Conservation (phyloP, 2,888 invertebrate genomes). For the Geophilus truncorum region DNA sequence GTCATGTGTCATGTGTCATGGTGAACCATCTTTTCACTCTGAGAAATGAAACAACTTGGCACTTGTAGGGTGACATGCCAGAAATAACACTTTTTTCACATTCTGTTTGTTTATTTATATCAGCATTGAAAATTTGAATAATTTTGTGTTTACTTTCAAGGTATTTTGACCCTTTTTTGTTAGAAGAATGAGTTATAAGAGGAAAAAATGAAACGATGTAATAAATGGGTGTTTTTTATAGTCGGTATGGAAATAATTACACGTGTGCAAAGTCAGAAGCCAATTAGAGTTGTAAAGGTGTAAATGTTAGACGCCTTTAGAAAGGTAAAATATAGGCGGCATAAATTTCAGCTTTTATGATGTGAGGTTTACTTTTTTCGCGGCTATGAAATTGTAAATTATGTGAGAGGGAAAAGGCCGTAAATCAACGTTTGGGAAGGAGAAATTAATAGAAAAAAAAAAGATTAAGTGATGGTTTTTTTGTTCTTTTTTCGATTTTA, state of each 20-base stretch:
- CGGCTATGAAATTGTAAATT: background rate
- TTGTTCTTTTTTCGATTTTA: background rate
- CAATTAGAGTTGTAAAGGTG: conserved; percentile 20
- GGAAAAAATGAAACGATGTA: background rate
- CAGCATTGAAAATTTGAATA: no score
- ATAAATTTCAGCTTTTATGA: conserved; percentile 2
- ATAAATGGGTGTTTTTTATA: background rate
- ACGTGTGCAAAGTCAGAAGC: background rate
- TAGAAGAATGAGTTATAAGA: background rate
- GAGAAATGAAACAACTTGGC: background rate
- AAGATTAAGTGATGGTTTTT: background rate
- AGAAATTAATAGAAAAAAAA: background rate
- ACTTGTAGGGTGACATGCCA: background rate
- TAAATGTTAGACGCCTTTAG: conserved; percentile 4
- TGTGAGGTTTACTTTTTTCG: conserved; percentile 1
- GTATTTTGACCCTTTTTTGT: background rate
- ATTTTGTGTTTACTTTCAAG: no score
- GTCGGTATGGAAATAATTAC: background rate
- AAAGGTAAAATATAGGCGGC: background rate
- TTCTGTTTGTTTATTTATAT: background rate
- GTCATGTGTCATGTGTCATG: background rate
- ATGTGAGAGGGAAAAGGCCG: background rate
- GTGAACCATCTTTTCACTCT: background rate
- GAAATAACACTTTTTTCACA: background rate
- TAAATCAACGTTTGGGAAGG: background rate